These are phyloP conservation scores for Drymodes brunneopygia DNA, from an alignment of 2,113 vertebrate genomes.

Conservation along the genomic window DNA sequence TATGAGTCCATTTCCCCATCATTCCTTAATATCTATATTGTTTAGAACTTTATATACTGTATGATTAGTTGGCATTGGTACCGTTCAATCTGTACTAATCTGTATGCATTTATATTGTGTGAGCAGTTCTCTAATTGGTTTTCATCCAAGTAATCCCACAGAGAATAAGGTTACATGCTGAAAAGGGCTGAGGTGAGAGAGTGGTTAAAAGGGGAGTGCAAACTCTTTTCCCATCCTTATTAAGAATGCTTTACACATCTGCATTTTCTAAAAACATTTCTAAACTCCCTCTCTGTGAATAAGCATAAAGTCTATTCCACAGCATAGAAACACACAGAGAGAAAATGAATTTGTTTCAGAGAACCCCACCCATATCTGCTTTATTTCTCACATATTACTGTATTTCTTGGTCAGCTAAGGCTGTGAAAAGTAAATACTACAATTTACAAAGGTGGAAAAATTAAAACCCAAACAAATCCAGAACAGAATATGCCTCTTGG, in stretches of 20 bases:
- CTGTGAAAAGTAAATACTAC: neutral
- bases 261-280: slow-evolving; percentile 68
- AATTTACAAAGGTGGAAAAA: neutral
- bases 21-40: slow-evolving; percentile 74
- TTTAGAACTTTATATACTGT: slow-evolving; percentile 68
- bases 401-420: neutral
- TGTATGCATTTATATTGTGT: slow-evolving; percentile 76
- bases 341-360: slow-evolving; percentile 25
- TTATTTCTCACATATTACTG: neutral
- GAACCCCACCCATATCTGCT: slow-evolving; percentile 2
- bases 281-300: slow-evolving; percentile 58
- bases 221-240: slow-evolving; percentile 75
- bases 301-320: slow-evolving; percentile 36
- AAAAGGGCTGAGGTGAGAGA: slow-evolving; percentile 76
- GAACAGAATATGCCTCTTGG: neutral
- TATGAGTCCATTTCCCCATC: slow-evolving; percentile 58
- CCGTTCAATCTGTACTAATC: slow-evolving; percentile 74
- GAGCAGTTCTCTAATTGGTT: slow-evolving; percentile 78
- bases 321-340: neutral
- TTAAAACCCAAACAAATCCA: neutral
- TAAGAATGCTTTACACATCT: slow-evolving; percentile 74
- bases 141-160: slow-evolving; percentile 78
- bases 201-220: slow-evolving; percentile 71
- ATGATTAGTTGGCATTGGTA: slow-evolving; percentile 71
- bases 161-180: slow-evolving; percentile 78